Evolutionary conservation across 2,797 vertebrate species (phyloP), one percentile per base, ranked within the genome.

Genomic region (Sebastes minor): DNA sequence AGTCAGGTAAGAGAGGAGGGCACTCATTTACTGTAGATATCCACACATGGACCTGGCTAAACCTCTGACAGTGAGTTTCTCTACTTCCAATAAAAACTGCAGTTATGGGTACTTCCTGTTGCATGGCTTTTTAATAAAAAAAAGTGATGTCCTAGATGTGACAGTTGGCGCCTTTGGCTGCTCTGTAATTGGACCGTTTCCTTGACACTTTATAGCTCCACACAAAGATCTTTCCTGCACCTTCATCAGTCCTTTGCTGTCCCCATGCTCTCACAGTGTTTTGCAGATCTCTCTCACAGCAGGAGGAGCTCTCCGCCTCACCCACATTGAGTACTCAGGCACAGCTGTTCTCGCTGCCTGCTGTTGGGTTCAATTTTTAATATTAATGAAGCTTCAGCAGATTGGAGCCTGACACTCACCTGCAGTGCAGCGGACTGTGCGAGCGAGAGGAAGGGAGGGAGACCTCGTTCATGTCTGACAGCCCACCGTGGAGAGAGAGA

Each of bases 301-400:
- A 76, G 78, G 82, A 88, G 35, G 70, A 87, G 74, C 79, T 77
- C 69, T 83, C 63, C 6, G 32, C 64, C 61, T 83, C 76, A 52
- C 69, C 71, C 80, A 73, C 63, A 72, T 63, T 12, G 25, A 33
- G 72, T 68, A 57, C 60, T 56, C 57, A 25, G 61, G 70, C 87
- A 71, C 84, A 82, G 84, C 85, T 83, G 76, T 76, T 69, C 78
- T 85, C 25, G 1, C 74, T 64, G 69, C 80, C 86, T 88, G 90
- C 84, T 86, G 86, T 46, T 56, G 71, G 75, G 64, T 83, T 84
- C 25, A 53, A 30, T 87, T 85, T 90, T 92, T 83, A 91, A 92
- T 92, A 93, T 91, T 89, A 84, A 93, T 91, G 89, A 92, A 74
- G 86, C 84, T 82, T 78, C 33, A 72, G 77, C 73, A 78, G 61